A percentile compares a stretch with the other conserved stretches of the same genome.
Conservation (phyloP, 2,888 invertebrate genomes). For the Hecatera dysodea region DNA sequence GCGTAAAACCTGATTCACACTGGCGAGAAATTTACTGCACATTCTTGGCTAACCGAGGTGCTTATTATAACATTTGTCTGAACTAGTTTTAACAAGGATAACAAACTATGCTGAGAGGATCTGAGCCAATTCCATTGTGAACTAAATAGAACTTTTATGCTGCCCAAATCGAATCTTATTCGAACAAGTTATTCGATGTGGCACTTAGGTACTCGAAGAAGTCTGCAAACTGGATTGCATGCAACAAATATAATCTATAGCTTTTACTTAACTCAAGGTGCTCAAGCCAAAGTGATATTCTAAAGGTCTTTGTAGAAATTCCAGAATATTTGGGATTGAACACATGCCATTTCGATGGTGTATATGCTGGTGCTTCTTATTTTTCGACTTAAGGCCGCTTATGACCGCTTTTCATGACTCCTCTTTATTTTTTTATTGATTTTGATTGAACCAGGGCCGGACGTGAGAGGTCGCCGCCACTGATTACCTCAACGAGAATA, state of each 20-base stretch:
- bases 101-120: not conserved
- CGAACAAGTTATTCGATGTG: not conserved
- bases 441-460: too few species aligned
- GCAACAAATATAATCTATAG: too few species aligned
- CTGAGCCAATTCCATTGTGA: not conserved
- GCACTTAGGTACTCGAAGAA: not conserved
- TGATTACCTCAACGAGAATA: too few species aligned
- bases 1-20: constrained; percentile 44
- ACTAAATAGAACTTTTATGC: not conserved
- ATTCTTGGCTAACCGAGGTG: not conserved
- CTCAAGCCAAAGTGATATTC: too few species aligned
- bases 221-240: not conserved
- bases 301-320: too few species aligned
- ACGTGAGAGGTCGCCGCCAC: too few species aligned
- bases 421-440: too few species aligned
- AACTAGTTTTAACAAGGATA: not conserved
- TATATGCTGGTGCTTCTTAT: too few species aligned
- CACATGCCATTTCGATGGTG: too few species aligned
- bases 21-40: constrained; percentile 9
- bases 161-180: not conserved
- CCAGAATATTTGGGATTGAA: too few species aligned
- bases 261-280: not conserved
- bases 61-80: not conserved
- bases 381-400: too few species aligned
- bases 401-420: too few species aligned